phyloP scores from a whole-genome alignment of 2,113 vertebrate genomes.

The Chrysemys picta region DNA sequence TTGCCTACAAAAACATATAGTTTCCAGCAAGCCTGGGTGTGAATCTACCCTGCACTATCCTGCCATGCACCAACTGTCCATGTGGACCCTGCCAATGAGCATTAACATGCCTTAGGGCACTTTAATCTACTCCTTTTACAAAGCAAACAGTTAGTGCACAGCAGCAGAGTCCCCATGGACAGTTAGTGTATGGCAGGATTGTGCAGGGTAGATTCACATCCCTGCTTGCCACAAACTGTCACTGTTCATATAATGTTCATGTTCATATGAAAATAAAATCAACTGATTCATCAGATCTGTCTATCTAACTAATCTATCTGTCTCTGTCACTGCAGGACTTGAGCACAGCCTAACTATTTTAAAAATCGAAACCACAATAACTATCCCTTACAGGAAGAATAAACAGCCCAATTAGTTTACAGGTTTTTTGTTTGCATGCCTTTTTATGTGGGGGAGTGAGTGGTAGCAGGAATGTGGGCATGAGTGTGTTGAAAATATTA shows the following conservation, averaged over 20 bases:
- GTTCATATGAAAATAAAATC: slow-evolving; percentile 36
- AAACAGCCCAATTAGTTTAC: not conserved
- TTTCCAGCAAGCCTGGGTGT: not conserved
- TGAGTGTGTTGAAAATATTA: not conserved
- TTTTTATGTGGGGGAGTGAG: slow-evolving; percentile 11
- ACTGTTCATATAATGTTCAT: not conserved
- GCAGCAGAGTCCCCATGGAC: no score
- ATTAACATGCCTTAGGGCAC: no score
- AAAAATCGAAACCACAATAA: not conserved
- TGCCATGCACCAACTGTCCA: not conserved
- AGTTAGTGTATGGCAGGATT: no score
- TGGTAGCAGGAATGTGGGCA: not conserved
- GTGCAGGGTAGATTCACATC: no score
- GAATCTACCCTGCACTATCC: not conserved
- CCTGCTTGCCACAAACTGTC: no score
- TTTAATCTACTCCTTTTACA: no score
- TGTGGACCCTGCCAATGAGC: no score
- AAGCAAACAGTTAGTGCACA: no score
- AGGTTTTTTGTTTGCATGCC: not conserved
- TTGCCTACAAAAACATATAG: not conserved
- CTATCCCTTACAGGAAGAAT: not conserved
- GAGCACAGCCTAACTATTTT: not conserved
- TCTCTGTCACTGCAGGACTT: not conserved
- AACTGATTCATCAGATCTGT: not conserved
- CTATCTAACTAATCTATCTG: not conserved